Evolutionary conservation across 1,140 invertebrate genomes (phyloP).

Genomic region (Ostrea denselamellosa): DNA sequence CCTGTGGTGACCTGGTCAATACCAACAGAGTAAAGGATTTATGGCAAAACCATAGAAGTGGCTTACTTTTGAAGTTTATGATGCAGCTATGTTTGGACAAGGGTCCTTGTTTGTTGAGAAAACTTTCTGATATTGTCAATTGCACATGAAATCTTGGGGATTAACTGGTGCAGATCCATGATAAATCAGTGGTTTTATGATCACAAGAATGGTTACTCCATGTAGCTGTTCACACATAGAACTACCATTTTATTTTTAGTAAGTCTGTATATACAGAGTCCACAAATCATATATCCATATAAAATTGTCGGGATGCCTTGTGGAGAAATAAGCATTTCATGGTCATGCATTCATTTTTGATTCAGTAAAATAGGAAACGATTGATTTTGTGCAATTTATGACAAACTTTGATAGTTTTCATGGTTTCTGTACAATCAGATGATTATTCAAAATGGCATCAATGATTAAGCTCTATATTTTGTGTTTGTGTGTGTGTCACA

Average conservation of each 20-base stretch:
- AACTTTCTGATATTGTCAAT: constrained; percentile 34
- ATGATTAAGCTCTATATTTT: no score
- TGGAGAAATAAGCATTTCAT: neutral
- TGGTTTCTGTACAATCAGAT: no score
- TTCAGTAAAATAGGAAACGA: no score
- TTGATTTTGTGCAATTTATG: no score
- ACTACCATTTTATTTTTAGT: constrained; percentile 10
- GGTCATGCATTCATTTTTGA: neutral
- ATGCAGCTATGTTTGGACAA: constrained; percentile 12
- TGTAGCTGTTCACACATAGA: neutral
- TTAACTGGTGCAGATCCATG: constrained; percentile 1
- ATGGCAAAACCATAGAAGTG: neutral
- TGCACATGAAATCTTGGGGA: constrained; percentile 1
- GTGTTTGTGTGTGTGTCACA: neutral
- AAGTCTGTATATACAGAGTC: constrained; percentile 9
- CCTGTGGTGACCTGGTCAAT: constrained; percentile 15
- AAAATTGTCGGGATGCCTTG: neutral
- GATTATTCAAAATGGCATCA: no score
- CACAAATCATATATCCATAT: neutral
- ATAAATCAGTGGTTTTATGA: neutral
- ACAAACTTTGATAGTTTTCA: no score
- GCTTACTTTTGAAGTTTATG: constrained; percentile 33
- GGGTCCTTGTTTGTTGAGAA: constrained; percentile 31
- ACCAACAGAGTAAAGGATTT: neutral
- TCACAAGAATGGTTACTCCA: neutral